Percentiles rank a stretch among this genome's conserved stretches.
Conservation (phyloP, 2,113 vertebrate species). For the Seriola dumerili region DNA sequence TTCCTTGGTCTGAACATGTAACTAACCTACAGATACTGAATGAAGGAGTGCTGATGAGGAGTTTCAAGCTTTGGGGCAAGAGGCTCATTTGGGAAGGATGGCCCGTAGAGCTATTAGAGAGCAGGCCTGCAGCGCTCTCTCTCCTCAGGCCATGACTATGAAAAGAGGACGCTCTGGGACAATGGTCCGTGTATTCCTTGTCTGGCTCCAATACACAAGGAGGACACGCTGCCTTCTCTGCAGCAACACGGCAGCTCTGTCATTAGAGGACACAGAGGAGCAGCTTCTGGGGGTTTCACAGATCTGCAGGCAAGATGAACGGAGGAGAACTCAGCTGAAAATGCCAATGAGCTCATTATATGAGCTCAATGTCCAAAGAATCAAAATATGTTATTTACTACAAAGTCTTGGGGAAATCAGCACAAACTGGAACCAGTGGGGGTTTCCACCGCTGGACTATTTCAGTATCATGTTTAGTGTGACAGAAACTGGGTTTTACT, state of each 20-base stretch:
- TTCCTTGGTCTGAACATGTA: not conserved
- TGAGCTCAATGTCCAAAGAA: too few species aligned
- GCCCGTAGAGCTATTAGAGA: slow-evolving; percentile 49
- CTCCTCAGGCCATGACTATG: slow-evolving; percentile 78
- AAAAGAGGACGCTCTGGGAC: slow-evolving; percentile 69
- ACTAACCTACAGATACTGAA: slow-evolving; percentile 5
- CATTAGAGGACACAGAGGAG: not conserved
- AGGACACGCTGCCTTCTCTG: not conserved
- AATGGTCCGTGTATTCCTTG: slow-evolving; percentile 77
- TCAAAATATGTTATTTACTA: not conserved
- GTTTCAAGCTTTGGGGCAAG: slow-evolving; percentile 40
- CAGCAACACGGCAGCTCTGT: not conserved
- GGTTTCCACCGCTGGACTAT: not conserved
- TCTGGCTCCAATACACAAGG: slow-evolving; percentile 86
- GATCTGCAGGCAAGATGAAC: not conserved
- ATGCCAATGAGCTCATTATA: too few species aligned
- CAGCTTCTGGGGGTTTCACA: not conserved
- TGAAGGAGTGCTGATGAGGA: slow-evolving; percentile 34
- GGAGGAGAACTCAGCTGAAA: not conserved
- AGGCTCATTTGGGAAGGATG: slow-evolving; percentile 56
- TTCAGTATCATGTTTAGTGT: too few species aligned
- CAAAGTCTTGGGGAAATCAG: not conserved
- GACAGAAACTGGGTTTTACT: too few species aligned
- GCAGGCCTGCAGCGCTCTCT: slow-evolving; percentile 50
- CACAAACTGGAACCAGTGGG: too few species aligned